Evolutionary conservation across 2,888 invertebrate species (phyloP).

Genomic region (Chromoteleia sp.): DNA sequence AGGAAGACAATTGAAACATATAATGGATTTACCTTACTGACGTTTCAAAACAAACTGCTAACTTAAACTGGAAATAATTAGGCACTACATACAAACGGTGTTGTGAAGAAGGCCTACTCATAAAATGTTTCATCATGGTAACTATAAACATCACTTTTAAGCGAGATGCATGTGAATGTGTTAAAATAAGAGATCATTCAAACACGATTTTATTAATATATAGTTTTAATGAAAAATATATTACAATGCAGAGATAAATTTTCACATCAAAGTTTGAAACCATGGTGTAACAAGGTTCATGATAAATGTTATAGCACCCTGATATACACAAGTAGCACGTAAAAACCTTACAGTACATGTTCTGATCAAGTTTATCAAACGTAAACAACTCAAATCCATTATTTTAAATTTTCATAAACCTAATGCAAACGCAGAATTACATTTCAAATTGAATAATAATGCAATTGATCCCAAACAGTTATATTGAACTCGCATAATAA

Average conservation of each 20-base stretch:
- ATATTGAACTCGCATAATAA: background rate
- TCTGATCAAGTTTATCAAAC: background rate
- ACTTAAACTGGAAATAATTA: too few species aligned
- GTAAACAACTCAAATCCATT: background rate
- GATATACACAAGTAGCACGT: conserved; percentile 37
- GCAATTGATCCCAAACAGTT: background rate
- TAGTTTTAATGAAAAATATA: conserved; percentile 59
- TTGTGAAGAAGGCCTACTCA: too few species aligned
- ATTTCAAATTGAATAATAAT: background rate
- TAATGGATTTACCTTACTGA: too few species aligned
- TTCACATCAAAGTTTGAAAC: conserved; percentile 44
- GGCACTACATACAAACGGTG: too few species aligned
- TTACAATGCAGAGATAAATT: conserved; percentile 59
- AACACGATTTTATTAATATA: conserved; percentile 54
- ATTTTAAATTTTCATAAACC: background rate
- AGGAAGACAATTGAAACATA: too few species aligned
- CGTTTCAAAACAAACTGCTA: too few species aligned
- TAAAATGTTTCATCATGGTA: too few species aligned
- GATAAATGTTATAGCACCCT: conserved; percentile 53
- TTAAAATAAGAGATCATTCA: background rate
- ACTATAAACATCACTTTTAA: too few species aligned
- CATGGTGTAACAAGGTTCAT: conserved; percentile 53
- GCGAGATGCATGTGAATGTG: too few species aligned
- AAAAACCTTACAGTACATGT: conserved; percentile 45
- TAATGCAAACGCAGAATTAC: background rate